phyloP scores from a whole-genome alignment of 2,113 vertebrate genomes.

The Prochilodus magdalenae region DNA sequence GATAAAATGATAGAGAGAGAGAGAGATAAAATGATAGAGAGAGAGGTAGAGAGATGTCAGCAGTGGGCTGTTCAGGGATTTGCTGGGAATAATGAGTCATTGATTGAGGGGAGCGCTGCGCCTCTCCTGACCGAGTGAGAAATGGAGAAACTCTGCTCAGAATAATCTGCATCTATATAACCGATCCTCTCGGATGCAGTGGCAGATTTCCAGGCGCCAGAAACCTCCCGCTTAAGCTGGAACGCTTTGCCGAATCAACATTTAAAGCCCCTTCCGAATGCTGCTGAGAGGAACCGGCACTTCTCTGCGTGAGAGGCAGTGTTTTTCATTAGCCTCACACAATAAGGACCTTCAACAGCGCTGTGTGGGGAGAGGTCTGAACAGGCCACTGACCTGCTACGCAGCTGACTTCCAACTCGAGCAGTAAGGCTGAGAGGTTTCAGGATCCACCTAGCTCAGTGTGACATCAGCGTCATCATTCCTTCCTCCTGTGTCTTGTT shows the following conservation, averaged over 20 bases:
- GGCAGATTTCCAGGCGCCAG: constrained; percentile 12
- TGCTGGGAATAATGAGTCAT: constrained; percentile 48
- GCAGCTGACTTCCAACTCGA: too few relatives aligned
- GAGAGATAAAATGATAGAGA: background rate
- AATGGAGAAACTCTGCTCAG: constrained; percentile 4
- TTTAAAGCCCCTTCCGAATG: constrained; percentile 11
- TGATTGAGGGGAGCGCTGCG: constrained; percentile 46
- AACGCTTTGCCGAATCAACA: constrained; percentile 20
- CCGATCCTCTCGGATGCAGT: constrained; percentile 19
- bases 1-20: background rate
- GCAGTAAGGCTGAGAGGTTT: too few relatives aligned
- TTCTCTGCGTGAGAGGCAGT: background rate
- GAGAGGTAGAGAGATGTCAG: background rate
- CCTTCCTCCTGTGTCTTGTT: background rate
- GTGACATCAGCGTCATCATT: background rate
- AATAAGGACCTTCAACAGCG: background rate
- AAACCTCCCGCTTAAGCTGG: constrained; percentile 15
- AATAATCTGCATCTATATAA: constrained; percentile 18
- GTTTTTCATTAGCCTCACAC: background rate
- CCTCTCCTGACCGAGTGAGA: constrained; percentile 36
- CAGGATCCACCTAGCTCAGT: background rate
- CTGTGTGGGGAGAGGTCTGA: background rate
- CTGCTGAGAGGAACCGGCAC: constrained; percentile 6
- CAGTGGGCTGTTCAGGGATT: constrained; percentile 19
- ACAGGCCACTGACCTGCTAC: background rate